Percentiles rank a stretch among this genome's conserved stretches.
Conservation (phyloP, 2,113 vertebrate genomes). For the Elachura formosa region DNA sequence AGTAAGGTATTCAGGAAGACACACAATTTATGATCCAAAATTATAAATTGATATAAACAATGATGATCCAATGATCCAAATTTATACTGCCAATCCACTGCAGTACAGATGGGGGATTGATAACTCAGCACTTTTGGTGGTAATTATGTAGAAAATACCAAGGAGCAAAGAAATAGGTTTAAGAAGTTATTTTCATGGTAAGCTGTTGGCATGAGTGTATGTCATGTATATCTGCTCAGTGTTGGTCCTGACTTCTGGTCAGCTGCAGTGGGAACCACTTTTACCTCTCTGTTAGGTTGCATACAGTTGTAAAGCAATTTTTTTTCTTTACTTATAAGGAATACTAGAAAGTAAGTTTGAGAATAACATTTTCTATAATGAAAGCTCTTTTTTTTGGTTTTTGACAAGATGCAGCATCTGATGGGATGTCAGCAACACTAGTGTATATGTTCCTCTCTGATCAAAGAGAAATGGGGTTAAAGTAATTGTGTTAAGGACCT, state of each 20-base stretch:
- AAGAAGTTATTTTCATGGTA: not conserved
- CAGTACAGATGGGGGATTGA: not conserved
- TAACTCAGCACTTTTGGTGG: not conserved
- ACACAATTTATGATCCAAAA: no score
- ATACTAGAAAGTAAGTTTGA: not conserved
- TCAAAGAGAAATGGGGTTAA: not conserved
- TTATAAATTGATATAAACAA: no score
- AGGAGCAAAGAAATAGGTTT: not conserved
- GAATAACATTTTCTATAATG: not conserved
- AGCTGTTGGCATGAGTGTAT: rapidly evolving
- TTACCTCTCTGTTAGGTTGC: not conserved
- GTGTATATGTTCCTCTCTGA: not conserved
- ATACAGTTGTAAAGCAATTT: not conserved
- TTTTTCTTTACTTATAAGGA: not conserved
- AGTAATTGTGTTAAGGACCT: not conserved
- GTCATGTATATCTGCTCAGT: rapidly evolving
- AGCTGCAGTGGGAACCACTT: not conserved
- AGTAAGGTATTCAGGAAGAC: not conserved
- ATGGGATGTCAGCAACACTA: not conserved
- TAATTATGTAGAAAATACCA: not conserved
- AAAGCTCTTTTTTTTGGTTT: not conserved
- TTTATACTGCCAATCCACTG: not conserved
- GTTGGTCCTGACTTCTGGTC: not conserved
- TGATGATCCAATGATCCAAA: no score
- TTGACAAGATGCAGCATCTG: not conserved